phyloP scores from a whole-genome alignment of 2,888 invertebrate species.

The Rotaria sp. region DNA sequence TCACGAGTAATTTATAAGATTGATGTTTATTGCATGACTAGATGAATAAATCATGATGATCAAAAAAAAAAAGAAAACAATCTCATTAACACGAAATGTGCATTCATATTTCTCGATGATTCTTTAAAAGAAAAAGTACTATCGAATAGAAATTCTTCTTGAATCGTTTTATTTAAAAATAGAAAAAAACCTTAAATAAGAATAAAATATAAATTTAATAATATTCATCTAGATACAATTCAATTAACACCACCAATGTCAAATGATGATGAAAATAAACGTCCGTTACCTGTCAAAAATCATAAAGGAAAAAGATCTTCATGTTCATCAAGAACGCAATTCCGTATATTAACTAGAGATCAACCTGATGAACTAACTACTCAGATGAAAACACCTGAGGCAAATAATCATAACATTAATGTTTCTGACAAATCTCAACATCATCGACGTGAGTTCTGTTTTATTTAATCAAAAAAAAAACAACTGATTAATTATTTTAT shows the following conservation, averaged over 20 bases:
- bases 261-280: constrained; percentile 7
- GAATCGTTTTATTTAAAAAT: too few species aligned
- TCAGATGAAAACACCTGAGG: not conserved
- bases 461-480: not conserved
- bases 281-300: not conserved
- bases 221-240: not conserved
- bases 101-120: too few species aligned
- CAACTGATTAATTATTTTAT: too few species aligned
- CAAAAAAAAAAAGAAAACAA: too few species aligned
- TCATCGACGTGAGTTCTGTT: not conserved
- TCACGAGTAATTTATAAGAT: too few species aligned
- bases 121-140: too few species aligned
- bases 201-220: too few species aligned
- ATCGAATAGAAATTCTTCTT: too few species aligned
- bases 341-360: not conserved
- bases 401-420: not conserved
- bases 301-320: not conserved
- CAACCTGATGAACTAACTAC: not conserved
- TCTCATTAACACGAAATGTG: too few species aligned
- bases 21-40: too few species aligned
- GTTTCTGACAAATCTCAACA: not conserved
- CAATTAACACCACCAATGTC: not conserved
- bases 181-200: too few species aligned
- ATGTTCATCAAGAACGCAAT: not conserved
- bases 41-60: too few species aligned